Percentiles rank a stretch among this genome's conserved stretches.
These are phyloP conservation scores for Aldabrachelys gigantea DNA, from an alignment of 2,113 vertebrate species.

Conservation along the genomic window DNA sequence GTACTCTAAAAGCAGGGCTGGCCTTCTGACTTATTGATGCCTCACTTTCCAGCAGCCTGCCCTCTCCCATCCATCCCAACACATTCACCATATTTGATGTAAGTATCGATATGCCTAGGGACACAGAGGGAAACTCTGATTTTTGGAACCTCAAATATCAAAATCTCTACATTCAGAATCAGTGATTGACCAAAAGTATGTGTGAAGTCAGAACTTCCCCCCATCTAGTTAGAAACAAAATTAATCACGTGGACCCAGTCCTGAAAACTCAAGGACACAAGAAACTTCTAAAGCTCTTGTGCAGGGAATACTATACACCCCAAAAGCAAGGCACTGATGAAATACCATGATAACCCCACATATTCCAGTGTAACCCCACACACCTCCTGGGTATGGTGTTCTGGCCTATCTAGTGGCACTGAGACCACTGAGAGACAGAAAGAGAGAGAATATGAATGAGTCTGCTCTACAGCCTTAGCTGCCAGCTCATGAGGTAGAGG, in stretches of 20 bases:
- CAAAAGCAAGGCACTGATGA: neutral
- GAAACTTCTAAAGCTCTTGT: neutral
- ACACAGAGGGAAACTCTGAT: neutral
- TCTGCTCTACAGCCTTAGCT: no score
- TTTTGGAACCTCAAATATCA: neutral
- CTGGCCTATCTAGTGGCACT: neutral
- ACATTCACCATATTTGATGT: neutral
- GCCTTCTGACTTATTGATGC: neutral
- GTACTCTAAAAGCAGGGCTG: neutral
- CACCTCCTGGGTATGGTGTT: neutral
- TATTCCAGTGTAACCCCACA: no score
- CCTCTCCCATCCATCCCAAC: neutral
- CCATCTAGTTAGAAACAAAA: neutral
- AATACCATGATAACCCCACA: no score
- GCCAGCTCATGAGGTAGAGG: no score
- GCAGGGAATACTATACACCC: neutral
- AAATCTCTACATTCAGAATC: neutral
- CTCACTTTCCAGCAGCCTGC: neutral
- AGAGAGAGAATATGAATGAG: no score
- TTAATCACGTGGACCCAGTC: neutral
- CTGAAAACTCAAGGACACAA: neutral
- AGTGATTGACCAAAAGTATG: no score
- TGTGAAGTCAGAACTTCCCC: neutral
- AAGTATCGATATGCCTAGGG: neutral
- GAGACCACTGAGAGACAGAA: no score